A percentile compares a stretch with the other conserved stretches of the same genome.
Evolutionary conservation across 2,113 vertebrate species (phyloP).

Genomic region (Ariopsis seemanni): DNA sequence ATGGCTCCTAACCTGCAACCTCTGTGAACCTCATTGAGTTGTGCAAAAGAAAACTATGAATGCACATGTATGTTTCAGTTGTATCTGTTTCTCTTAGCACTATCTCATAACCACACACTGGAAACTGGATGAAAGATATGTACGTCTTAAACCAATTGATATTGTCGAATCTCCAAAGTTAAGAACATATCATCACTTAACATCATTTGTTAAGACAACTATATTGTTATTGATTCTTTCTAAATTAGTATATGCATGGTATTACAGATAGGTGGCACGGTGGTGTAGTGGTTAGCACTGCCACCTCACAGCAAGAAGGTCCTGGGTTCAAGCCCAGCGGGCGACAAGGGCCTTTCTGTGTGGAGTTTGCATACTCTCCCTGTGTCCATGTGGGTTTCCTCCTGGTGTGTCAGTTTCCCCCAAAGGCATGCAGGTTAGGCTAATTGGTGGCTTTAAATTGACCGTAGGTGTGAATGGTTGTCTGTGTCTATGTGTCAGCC

Average conservation of each 20-base stretch:
- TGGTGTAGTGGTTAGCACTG: too few species aligned
- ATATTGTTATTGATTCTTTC: not conserved
- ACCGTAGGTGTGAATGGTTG: too few species aligned
- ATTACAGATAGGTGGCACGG: not conserved
- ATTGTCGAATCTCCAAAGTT: not conserved
- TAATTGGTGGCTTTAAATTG: too few species aligned
- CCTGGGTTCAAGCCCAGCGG: too few species aligned
- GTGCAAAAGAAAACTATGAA: not conserved
- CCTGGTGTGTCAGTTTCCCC: too few species aligned
- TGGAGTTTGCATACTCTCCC: too few species aligned
- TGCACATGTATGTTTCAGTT: not conserved
- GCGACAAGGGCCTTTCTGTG: too few species aligned
- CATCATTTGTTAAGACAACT: not conserved
- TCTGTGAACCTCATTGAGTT: not conserved
- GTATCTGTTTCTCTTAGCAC: not conserved
- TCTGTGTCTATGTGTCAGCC: too few species aligned
- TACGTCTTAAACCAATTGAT: not conserved
- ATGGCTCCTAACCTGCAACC: not conserved
- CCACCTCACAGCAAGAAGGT: too few species aligned
- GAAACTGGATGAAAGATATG: not conserved
- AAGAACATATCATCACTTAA: not conserved
- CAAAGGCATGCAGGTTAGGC: too few species aligned
- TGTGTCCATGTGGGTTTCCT: too few species aligned
- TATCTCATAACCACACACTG: not conserved
- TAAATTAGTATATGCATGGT: not conserved